Evolutionary conservation across 1,140 invertebrate species (phyloP).

Genomic region (Ceratosolen fusciceps): DNA sequence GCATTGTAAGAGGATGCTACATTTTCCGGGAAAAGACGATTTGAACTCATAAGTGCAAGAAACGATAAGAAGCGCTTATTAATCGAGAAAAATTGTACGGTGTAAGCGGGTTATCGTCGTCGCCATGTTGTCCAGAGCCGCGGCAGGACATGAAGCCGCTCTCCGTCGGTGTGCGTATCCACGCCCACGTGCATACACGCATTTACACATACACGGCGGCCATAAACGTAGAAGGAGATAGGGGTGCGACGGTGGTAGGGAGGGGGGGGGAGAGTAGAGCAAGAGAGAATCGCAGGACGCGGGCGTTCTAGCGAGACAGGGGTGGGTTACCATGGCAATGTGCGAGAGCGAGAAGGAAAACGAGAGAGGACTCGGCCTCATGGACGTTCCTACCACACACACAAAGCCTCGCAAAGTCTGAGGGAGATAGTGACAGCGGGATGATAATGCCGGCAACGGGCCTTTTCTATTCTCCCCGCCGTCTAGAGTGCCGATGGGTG

Average conservation of each 20-base stretch:
- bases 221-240: neutral
- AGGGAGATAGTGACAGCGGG: constrained; percentile 43
- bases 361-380: constrained; percentile 62
- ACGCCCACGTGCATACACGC: constrained; percentile 12
- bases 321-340: constrained; percentile 70
- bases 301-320: constrained; percentile 52
- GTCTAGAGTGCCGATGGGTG: neutral
- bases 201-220: constrained; percentile 17
- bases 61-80: constrained; percentile 25
- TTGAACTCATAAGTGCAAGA: neutral
- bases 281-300: neutral
- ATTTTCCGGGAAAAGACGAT: neutral
- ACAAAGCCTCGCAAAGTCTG: constrained; percentile 57
- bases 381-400: constrained; percentile 54
- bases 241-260: neutral
- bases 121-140: constrained; percentile 60
- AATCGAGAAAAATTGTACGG: constrained; percentile 36
- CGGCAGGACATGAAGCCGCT: constrained; percentile 59
- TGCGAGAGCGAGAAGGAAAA: constrained; percentile 25
- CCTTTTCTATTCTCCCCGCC: constrained; percentile 30
- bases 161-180: neutral
- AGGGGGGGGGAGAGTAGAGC: constrained; percentile 1
- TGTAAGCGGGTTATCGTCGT: constrained; percentile 59
- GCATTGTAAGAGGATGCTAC: constrained; percentile 7
- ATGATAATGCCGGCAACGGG: constrained; percentile 63